Conservation (phyloP, 2,888 invertebrate genomes). For the Ametastegia equiseti region DNA sequence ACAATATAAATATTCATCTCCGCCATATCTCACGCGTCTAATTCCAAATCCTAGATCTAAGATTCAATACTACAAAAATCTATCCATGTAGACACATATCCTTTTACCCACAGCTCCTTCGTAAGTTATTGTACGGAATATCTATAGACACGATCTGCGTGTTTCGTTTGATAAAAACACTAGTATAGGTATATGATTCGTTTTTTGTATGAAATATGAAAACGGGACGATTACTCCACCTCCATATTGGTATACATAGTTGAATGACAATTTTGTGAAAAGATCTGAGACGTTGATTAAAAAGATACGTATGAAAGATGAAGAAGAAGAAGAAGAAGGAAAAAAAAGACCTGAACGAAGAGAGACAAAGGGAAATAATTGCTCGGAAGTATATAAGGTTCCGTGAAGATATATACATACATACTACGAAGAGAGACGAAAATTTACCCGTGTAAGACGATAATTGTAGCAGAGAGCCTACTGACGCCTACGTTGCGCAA, state of each 20-base stretch:
- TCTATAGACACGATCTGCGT: too few species aligned
- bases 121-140: background rate
- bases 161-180: too few species aligned
- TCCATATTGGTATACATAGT: too few species aligned
- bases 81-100: background rate
- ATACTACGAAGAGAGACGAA: background rate
- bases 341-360: background rate
- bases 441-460: slow-evolving; percentile 19
- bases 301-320: too few species aligned
- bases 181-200: too few species aligned
- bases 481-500: slow-evolving; percentile 30
- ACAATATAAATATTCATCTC: background rate
- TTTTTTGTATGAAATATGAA: too few species aligned
- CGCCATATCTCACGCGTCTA: background rate
- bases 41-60: background rate
- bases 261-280: background rate
- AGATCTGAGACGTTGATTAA: background rate
- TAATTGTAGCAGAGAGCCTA: slow-evolving; percentile 44
- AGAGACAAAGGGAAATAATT: background rate
- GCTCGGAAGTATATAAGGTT: background rate
- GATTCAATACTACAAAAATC: background rate
- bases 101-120: background rate
- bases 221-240: too few species aligned
- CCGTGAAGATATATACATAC: too few species aligned
- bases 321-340: too few species aligned